A percentile compares a stretch with the other conserved stretches of the same genome.
These are phyloP conservation scores for Leptocoma aspasia DNA, from an alignment of 2,113 vertebrate species.

Conservation along the genomic window DNA sequence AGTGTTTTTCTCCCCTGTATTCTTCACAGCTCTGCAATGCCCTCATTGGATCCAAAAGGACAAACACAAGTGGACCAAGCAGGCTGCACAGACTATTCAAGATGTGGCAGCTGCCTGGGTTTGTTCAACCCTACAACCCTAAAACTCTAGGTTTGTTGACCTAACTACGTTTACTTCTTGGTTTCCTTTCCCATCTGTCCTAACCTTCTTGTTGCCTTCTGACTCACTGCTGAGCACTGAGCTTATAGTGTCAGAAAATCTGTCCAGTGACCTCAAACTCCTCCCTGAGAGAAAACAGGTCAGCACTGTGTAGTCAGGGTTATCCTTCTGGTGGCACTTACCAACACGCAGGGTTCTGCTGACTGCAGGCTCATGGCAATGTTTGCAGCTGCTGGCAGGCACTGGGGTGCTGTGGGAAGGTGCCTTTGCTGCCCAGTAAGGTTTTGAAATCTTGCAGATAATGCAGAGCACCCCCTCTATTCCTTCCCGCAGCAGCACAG, in stretches of 20 bases:
- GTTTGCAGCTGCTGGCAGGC: neutral
- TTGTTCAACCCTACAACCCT: too few relatives aligned
- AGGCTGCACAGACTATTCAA: neutral
- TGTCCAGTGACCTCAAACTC: neutral
- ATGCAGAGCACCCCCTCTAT: neutral
- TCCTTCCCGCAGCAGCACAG: neutral
- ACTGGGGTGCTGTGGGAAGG: neutral
- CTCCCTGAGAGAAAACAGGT: neutral
- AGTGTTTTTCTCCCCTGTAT: neutral
- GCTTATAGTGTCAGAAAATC: neutral
- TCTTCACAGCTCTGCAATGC: neutral
- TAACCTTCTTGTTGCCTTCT: neutral
- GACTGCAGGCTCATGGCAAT: neutral
- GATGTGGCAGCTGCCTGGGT: neutral
- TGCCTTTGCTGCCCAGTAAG: neutral
- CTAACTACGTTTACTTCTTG: neutral
- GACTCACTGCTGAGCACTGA: neutral
- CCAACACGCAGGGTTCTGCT: rapidly evolving
- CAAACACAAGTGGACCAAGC: neutral
- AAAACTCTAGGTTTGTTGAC: too few relatives aligned
- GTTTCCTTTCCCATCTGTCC: neutral
- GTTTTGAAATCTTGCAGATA: neutral
- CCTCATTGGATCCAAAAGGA: neutral
- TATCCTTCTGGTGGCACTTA: neutral
- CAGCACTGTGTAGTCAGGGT: neutral